These are phyloP conservation scores for Macrophya annulata DNA, from an alignment of 2,888 invertebrate species.

Conservation along the genomic window DNA sequence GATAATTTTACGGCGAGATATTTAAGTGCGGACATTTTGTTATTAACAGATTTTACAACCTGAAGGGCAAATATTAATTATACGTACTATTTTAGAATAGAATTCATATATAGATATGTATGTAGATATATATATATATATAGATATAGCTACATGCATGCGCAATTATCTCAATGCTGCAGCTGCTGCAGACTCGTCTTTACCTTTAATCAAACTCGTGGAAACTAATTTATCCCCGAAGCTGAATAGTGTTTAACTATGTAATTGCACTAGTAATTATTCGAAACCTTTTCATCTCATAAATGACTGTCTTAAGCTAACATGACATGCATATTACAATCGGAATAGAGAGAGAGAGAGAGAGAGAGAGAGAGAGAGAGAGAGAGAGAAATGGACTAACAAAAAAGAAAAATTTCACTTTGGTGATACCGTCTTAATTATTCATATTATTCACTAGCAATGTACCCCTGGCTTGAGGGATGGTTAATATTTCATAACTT, in stretches of 20 bases:
- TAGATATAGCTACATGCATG: background rate
- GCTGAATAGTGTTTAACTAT: constrained; percentile 2
- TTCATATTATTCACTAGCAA: constrained; percentile 37
- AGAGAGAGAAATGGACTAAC: no score
- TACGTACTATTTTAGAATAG: background rate
- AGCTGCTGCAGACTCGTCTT: constrained; percentile 7
- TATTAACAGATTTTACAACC: background rate
- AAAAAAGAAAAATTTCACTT: background rate
- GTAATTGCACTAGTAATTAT: constrained; percentile 20
- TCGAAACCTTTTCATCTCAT: background rate
- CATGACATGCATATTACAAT: background rate
- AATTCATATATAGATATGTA: background rate
- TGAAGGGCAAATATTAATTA: background rate
- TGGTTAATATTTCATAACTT: constrained; percentile 28
- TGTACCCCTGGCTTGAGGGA: constrained; percentile 32
- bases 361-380: no score
- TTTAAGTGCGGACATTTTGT: background rate
- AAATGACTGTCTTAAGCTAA: constrained; percentile 15
- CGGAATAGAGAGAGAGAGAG: background rate
- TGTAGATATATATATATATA: background rate
- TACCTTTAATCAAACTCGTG: background rate
- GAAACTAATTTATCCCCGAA: background rate
- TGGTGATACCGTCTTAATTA: constrained; percentile 14
- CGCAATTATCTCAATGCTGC: constrained; percentile 17
- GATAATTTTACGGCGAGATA: background rate